Conservation (phyloP, 2,888 invertebrate genomes). For the Mythimna loreyi region DNA sequence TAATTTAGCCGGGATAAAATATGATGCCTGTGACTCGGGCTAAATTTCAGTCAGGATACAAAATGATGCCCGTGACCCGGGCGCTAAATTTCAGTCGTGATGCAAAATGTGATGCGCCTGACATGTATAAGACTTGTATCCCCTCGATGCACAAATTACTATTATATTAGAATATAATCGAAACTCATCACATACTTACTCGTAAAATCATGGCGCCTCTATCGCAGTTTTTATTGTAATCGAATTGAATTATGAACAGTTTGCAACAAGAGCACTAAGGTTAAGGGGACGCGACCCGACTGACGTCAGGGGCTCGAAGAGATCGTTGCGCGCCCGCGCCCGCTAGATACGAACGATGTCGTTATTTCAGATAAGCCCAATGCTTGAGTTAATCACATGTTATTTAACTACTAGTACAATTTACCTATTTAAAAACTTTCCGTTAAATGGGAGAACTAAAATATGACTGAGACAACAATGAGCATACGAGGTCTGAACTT, state of each 20-base stretch:
- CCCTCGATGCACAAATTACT: too few relatives aligned
- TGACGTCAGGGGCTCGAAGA: slow-evolving; percentile 74
- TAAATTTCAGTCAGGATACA: too few relatives aligned
- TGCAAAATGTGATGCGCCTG: too few relatives aligned
- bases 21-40: too few relatives aligned
- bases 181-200: slow-evolving; percentile 10
- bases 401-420: slow-evolving; percentile 41
- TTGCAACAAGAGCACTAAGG: slow-evolving; percentile 77
- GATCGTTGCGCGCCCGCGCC: slow-evolving; percentile 70
- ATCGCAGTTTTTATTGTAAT: slow-evolving; percentile 71
- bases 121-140: too few relatives aligned
- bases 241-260: slow-evolving; percentile 71
- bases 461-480: neutral
- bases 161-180: too few relatives aligned
- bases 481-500: too few relatives aligned
- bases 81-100: too few relatives aligned
- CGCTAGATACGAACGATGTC: slow-evolving; percentile 77
- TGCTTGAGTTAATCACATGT: slow-evolving; percentile 64
- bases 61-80: too few relatives aligned
- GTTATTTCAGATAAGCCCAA: slow-evolving; percentile 73
- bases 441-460: neutral
- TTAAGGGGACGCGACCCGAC: slow-evolving; percentile 80
- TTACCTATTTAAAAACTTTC: slow-evolving; percentile 2
- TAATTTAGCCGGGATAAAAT: too few relatives aligned
- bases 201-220: slow-evolving; percentile 43